These are phyloP conservation scores for Chelon auratus DNA, from an alignment of 2,797 vertebrate species.

Conservation along the genomic window DNA sequence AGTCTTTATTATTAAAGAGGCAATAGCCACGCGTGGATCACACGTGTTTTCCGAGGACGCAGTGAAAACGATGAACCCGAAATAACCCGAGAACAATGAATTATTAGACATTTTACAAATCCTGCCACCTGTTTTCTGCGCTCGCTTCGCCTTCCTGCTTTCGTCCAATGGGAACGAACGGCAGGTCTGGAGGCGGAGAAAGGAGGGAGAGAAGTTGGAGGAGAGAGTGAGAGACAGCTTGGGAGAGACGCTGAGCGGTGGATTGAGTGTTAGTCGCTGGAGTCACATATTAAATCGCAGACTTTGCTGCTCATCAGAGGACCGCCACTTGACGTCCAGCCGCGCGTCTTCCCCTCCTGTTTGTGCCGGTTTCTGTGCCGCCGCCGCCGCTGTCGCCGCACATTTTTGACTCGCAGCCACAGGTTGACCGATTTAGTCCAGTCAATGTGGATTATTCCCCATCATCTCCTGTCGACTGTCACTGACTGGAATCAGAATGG, in stretches of 20 bases:
- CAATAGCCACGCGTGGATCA: constrained; percentile 5
- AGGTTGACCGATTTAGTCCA: constrained; percentile 74
- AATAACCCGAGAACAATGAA: constrained; percentile 21
- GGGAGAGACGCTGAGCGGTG: constrained; percentile 62
- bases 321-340: constrained; percentile 26
- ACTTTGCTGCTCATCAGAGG: constrained; percentile 49
- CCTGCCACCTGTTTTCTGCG: constrained; percentile 72
- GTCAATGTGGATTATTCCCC: constrained; percentile 68
- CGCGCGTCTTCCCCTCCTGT: background rate
- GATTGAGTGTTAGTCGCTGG: constrained; percentile 68
- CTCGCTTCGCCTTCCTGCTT: constrained; percentile 54
- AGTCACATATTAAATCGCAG: constrained; percentile 64
- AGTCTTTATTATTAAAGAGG: background rate
- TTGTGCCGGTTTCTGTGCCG: background rate
- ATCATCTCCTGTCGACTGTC: constrained; percentile 47
- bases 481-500: constrained; percentile 60
- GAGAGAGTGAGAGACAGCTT: constrained; percentile 77
- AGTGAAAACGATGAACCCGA: constrained; percentile 8
- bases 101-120: constrained; percentile 30
- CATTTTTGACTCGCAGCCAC: constrained; percentile 64
- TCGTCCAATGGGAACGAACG: constrained; percentile 79
- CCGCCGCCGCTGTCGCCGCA: constrained; percentile 28
- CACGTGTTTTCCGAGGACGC: background rate
- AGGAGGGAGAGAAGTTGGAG: constrained; percentile 80
- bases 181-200: constrained; percentile 74